phyloP scores from a whole-genome alignment of 2,888 invertebrate species.

The Eupithecia centaureata region DNA sequence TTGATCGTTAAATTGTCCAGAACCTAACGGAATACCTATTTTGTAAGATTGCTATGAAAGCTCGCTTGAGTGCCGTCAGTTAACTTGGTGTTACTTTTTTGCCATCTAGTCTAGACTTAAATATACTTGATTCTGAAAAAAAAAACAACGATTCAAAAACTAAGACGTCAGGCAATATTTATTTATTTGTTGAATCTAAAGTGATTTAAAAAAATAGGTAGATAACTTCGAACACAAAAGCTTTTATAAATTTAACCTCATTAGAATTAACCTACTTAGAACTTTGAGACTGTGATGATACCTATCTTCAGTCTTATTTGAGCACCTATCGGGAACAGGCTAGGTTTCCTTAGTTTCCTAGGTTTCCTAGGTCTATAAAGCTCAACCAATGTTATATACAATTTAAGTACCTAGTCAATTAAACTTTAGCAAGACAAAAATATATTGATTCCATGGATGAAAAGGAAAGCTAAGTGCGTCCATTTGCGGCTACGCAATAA shows the following conservation, averaged over 20 bases:
- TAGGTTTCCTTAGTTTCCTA: no score
- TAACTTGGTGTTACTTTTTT: slow-evolving; percentile 3
- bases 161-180: no score
- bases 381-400: no score
- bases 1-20: slow-evolving; percentile 31
- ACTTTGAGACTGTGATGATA: no score
- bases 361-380: no score
- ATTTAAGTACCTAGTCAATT: neutral
- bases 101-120: slow-evolving; percentile 22
- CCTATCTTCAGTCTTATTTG: no score
- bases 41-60: slow-evolving; percentile 29
- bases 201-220: no score
- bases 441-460: slow-evolving; percentile 22
- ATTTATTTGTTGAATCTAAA: no score
- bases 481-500: slow-evolving; percentile 34
- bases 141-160: neutral
- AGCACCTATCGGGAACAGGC: no score
- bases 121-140: neutral
- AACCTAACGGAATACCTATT: slow-evolving; percentile 36
- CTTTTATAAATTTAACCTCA: no score
- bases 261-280: no score
- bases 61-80: slow-evolving; percentile 10
- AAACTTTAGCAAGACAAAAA: neutral
- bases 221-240: no score
- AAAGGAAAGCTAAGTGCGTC: slow-evolving; percentile 34